Percentiles rank a stretch among this genome's conserved stretches.
phyloP scores from a whole-genome alignment of 2,797 vertebrate genomes.

The Gambusia yucatana region DNA sequence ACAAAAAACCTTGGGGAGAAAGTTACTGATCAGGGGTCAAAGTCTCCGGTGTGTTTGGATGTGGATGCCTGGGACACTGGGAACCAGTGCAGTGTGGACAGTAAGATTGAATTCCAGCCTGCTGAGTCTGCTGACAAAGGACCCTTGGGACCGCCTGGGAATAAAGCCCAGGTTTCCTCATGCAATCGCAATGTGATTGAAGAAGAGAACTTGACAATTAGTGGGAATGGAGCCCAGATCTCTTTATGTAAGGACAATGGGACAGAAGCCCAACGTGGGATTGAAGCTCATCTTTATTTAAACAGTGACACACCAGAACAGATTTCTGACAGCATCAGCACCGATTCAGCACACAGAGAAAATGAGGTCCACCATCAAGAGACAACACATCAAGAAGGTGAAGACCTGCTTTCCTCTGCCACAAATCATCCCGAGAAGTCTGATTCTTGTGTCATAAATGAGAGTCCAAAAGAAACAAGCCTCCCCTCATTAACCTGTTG shows the following conservation, averaged over 20 bases:
- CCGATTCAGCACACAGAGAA: conserved; percentile 7
- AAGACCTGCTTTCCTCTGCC: conserved; percentile 5
- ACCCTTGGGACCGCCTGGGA: conserved; percentile 35
- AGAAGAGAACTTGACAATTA: conserved; percentile 31
- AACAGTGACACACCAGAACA: conserved; percentile 26
- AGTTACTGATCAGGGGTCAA: conserved; percentile 35
- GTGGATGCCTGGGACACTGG: conserved; percentile 39
- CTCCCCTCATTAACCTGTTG: neutral
- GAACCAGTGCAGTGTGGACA: conserved; percentile 48
- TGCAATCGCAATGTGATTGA: conserved; percentile 45
- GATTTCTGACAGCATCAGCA: conserved; percentile 20
- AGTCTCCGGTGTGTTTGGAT: conserved; percentile 28
- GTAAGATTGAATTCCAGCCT: conserved; percentile 40
- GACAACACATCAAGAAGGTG: neutral
- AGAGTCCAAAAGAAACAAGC: conserved; percentile 34
- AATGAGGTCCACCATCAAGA: neutral
- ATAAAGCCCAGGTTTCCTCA: conserved; percentile 47
- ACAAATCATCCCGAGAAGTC: conserved; percentile 19
- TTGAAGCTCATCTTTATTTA: conserved; percentile 50
- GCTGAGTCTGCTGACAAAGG: conserved; percentile 37
- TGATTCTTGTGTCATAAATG: conserved; percentile 3
- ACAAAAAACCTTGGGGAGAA: conserved; percentile 44
- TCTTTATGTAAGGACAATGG: conserved; percentile 47
- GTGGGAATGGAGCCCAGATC: conserved; percentile 44
- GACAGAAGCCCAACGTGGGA: conserved; percentile 45